These are phyloP conservation scores for Aphelinus atriplicis DNA, from an alignment of 1,140 invertebrate species.

Conservation along the genomic window DNA sequence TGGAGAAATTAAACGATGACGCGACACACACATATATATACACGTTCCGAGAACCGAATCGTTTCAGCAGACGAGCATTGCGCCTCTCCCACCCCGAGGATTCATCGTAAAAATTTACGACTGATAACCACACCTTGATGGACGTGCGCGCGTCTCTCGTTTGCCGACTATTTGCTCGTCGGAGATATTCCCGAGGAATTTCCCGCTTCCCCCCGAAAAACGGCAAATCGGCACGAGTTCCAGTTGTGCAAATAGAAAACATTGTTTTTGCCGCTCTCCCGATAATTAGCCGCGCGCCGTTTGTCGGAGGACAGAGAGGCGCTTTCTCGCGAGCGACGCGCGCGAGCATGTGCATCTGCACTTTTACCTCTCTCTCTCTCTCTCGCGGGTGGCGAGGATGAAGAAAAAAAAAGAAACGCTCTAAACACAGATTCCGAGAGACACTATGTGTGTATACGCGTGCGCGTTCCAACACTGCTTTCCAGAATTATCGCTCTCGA, in stretches of 20 bases:
- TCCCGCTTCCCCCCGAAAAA: too few relatives aligned
- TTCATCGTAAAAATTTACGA: too few relatives aligned
- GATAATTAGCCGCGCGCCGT: conserved; percentile 11
- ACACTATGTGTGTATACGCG: too few relatives aligned
- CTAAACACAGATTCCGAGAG: conserved; percentile 1
- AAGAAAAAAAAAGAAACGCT: conserved; percentile 1
- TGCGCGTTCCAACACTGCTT: too few relatives aligned
- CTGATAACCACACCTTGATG: too few relatives aligned
- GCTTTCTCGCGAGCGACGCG: conserved; percentile 14
- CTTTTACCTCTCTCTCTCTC: conserved; percentile 15
- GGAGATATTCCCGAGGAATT: too few relatives aligned
- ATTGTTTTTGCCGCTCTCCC: not conserved
- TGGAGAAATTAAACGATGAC: too few relatives aligned
- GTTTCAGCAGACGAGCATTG: too few relatives aligned
- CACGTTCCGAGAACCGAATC: too few relatives aligned
- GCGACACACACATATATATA: too few relatives aligned
- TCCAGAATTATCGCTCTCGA: too few relatives aligned
- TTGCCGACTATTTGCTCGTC: not conserved
- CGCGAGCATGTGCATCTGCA: not conserved
- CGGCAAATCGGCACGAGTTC: not conserved
- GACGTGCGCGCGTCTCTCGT: not conserved
- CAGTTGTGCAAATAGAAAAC: conserved; percentile 9
- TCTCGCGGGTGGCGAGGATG: not conserved
- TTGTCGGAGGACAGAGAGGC: not conserved
- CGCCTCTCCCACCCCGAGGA: too few relatives aligned